Evolutionary conservation across 2,113 vertebrate genomes (phyloP), one percentile per base, ranked within the genome.

Genomic region (Garra rufa): DNA sequence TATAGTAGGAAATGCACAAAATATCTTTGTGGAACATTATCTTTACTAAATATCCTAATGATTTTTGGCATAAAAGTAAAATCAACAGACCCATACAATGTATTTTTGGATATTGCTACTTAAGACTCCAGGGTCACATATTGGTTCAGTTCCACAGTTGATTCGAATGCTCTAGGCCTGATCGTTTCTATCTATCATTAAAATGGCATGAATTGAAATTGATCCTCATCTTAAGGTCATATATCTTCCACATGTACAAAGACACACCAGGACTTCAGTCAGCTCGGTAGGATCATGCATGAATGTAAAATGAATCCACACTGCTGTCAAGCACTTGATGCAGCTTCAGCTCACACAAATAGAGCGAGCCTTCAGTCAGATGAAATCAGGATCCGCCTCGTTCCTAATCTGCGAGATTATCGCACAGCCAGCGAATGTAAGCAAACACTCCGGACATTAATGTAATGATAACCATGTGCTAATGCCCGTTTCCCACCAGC

Each of bases 371-470:
- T 44, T 81, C 81, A 87, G 89, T 89, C 88, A 89, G 63, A 75
- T 86, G 57, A 46, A 90, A 84, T 8, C 65, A 78, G 83, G 75
- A 87, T 89, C 50, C 59, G 83, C 59, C 44, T 86, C 26, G 69
- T 86, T 7, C 15, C 87, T 92, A 90, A 91, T 90, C 88, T 83
- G 65, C 70, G 80, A 87, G 89, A 87, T 90, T 84, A 92, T 91
- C 85, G 87, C 85, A 85, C 82, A 65, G 88, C 87, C 84, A 89
- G 88, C 86, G 21, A 90, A 90, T 89, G 75, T 88, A 91, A 90
- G 87, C 87, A 89, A 89, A 89, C 86, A 92, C 75, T 80, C 67
- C 57, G 74, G 9, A 52, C 87, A 88, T 90, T 90, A 85, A 81
- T 80, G 46, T 84, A 89, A 87, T 65, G 43, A 76, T 85, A 83